Percentiles rank a stretch among this genome's conserved stretches.
These are phyloP conservation scores for Semotilus atromaculatus DNA, from an alignment of 2,797 vertebrate genomes.

Conservation along the genomic window DNA sequence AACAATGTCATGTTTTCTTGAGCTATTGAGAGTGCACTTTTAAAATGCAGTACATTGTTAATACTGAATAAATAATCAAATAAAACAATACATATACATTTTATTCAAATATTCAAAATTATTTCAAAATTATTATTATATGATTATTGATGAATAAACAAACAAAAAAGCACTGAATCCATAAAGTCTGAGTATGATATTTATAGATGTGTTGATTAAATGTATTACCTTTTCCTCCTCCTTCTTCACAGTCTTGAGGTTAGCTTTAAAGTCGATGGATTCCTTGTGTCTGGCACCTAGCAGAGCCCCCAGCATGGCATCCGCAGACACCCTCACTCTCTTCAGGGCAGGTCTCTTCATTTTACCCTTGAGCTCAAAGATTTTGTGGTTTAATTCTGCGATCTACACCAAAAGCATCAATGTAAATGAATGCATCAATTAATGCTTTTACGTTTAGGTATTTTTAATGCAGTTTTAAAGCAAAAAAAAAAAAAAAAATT, in stretches of 20 bases:
- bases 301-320: constrained; percentile 58
- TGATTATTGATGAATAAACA: background rate
- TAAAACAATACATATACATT: background rate
- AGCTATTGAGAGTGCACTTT: background rate
- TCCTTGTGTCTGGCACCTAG: constrained; percentile 66
- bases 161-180: background rate
- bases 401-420: background rate
- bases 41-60: background rate
- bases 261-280: constrained; percentile 70
- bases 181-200: background rate
- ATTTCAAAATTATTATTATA: background rate
- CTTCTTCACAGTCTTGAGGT: constrained; percentile 72
- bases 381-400: constrained; percentile 52
- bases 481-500: background rate
- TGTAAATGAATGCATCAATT: background rate
- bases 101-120: background rate
- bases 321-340: constrained; percentile 70
- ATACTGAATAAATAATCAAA: background rate
- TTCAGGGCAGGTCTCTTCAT: constrained; percentile 68
- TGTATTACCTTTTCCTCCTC: constrained; percentile 65
- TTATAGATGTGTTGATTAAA: background rate
- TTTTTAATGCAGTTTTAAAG: background rate
- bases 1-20: background rate
- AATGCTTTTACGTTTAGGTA: background rate
- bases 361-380: constrained; percentile 69